These are phyloP conservation scores for Muscicapa striata DNA, from an alignment of 2,797 vertebrate species.

Conservation along the genomic window DNA sequence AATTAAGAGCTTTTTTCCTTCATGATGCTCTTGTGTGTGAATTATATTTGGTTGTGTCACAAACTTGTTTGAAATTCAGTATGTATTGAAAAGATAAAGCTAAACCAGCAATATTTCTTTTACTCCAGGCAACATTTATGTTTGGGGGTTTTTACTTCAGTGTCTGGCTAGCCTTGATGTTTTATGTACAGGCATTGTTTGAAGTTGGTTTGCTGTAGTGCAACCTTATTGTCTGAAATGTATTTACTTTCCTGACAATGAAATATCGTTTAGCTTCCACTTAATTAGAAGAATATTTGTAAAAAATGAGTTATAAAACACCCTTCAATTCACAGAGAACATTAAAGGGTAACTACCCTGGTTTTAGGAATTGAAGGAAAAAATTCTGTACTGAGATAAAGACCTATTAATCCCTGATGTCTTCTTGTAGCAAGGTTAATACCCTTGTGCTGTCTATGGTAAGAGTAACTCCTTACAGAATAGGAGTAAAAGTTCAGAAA, in stretches of 20 bases:
- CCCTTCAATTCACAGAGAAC: not conserved
- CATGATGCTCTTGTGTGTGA: not conserved
- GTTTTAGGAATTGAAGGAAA: not conserved
- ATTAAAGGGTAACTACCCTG: not conserved
- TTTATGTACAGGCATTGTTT: conserved; percentile 14
- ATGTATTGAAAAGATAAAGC: not conserved
- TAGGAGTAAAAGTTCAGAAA: not conserved
- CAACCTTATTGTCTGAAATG: conserved; percentile 14
- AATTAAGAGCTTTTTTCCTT: not conserved
- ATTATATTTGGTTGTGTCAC: not conserved
- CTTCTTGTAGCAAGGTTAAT: not conserved
- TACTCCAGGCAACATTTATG: not conserved
- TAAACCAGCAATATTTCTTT: not conserved
- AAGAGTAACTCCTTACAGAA: not conserved
- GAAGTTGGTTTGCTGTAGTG: conserved; percentile 9
- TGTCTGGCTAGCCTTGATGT: conserved; percentile 1
- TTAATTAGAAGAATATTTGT: not conserved
- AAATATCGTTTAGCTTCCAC: not conserved
- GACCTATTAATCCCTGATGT: not conserved
- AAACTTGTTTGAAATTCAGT: not conserved
- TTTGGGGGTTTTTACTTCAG: not conserved
- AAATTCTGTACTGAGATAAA: not conserved
- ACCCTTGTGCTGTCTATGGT: not conserved
- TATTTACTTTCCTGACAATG: conserved; percentile 14
- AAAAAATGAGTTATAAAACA: not conserved